A percentile compares a stretch with the other conserved stretches of the same genome.
phyloP scores from a whole-genome alignment of 2,888 invertebrate genomes.

The Stenotaenia linearis region DNA sequence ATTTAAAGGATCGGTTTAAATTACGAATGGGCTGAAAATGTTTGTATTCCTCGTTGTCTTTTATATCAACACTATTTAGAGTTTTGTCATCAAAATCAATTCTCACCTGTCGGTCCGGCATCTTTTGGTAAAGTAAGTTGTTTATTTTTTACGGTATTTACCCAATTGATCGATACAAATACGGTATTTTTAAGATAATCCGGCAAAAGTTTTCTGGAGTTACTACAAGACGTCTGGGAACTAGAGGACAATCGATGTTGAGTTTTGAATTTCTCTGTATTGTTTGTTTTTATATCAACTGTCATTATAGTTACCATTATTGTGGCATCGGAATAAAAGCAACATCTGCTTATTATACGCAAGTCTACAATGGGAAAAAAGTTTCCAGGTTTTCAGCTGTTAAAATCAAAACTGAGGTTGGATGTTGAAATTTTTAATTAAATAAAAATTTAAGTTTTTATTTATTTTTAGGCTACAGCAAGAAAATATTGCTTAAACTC shows the following conservation, averaged over 20 bases:
- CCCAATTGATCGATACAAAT: too few relatives aligned
- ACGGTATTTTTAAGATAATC: neutral
- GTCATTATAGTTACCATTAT: neutral
- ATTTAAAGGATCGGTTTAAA: neutral
- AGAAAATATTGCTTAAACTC: neutral
- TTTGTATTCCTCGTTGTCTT: neutral
- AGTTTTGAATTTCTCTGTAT: neutral
- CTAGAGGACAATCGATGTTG: neutral
- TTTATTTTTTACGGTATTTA: neutral
- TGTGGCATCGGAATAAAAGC: neutral
- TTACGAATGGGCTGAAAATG: neutral
- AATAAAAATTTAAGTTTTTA: neutral
- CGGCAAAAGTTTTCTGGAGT: neutral
- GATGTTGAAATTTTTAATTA: neutral
- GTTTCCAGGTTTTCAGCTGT: slow-evolving; percentile 1
- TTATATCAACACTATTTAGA: neutral
- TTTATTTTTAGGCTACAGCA: neutral
- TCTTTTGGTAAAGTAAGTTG: neutral
- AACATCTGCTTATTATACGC: neutral
- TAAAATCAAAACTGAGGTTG: neutral
- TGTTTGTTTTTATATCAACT: neutral
- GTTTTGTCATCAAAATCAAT: neutral
- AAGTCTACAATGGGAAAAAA: neutral
- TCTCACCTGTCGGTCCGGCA: neutral
- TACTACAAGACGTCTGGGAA: neutral